phyloP scores from a whole-genome alignment of 2,797 vertebrate species.

The Notolabrus celidotus region DNA sequence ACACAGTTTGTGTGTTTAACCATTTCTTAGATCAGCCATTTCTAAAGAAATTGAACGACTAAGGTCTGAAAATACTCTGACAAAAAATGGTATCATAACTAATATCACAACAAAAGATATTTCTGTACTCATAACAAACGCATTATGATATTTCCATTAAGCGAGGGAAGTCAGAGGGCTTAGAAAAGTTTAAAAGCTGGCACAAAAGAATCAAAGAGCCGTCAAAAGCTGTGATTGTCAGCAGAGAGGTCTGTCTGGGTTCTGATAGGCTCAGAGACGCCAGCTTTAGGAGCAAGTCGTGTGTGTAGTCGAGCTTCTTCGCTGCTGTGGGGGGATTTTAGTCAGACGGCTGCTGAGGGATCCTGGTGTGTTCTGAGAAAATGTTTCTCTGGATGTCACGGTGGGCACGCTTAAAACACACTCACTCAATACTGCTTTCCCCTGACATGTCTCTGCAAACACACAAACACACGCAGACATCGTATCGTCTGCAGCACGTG shows the following conservation, averaged over 20 bases:
- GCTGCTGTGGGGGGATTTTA: slow-evolving; percentile 68
- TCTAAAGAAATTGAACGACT: slow-evolving; percentile 8
- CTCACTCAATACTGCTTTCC: slow-evolving; percentile 23
- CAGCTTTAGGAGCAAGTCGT: slow-evolving; percentile 62
- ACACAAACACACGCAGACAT: slow-evolving; percentile 11
- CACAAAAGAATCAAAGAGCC: slow-evolving; percentile 42
- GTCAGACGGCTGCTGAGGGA: slow-evolving; percentile 59
- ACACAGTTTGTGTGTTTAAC: slow-evolving; percentile 24
- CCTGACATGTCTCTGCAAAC: slow-evolving; percentile 18
- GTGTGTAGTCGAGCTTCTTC: slow-evolving; percentile 50
- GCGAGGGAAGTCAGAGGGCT: slow-evolving; percentile 14
- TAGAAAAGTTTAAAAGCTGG: slow-evolving; percentile 41
- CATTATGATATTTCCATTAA: slow-evolving; percentile 26
- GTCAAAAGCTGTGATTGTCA: slow-evolving; percentile 62
- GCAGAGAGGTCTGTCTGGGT: slow-evolving; percentile 51
- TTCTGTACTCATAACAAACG: slow-evolving; percentile 6
- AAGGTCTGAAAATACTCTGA: neutral
- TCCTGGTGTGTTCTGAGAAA: slow-evolving; percentile 58
- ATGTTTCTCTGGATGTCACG: slow-evolving; percentile 64
- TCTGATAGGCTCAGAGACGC: slow-evolving; percentile 64
- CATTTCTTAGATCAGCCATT: slow-evolving; percentile 6
- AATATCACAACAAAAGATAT: slow-evolving; percentile 2
- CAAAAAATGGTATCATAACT: neutral
- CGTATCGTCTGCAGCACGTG: slow-evolving; percentile 16
- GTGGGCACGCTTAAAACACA: slow-evolving; percentile 56